Percentiles rank a stretch among this genome's conserved stretches.
Evolutionary conservation across 2,888 invertebrate species (phyloP).

Genomic region (Lamellibrachia satsuma): DNA sequence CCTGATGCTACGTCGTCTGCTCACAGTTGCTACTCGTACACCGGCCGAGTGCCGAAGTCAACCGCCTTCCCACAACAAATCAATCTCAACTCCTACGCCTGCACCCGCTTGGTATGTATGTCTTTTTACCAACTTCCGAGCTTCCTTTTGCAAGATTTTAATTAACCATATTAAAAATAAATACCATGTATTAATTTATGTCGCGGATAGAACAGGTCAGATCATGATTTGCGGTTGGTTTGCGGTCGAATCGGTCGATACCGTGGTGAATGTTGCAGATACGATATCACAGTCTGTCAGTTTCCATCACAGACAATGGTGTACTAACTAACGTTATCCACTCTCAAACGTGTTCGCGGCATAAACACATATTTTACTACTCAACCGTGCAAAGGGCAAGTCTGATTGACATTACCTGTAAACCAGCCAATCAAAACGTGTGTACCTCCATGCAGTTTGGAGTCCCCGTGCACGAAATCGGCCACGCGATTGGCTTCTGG

Average conservation of each 20-base stretch:
- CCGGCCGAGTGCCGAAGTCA: neutral
- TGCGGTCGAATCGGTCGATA: too few relatives aligned
- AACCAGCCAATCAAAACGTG: neutral
- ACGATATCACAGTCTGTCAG: too few relatives aligned
- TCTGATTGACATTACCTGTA: neutral
- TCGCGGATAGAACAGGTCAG: too few relatives aligned
- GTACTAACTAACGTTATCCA: too few relatives aligned
- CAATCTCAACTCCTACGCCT: neutral
- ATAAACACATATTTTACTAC: neutral
- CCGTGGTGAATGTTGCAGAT: too few relatives aligned
- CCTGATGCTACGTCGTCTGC: neutral
- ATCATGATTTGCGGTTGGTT: too few relatives aligned
- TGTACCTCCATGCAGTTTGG: neutral
- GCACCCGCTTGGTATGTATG: neutral
- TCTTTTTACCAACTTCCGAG: neutral
- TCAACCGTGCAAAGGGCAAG: neutral
- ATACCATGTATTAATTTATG: too few relatives aligned
- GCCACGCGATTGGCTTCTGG: constrained; percentile 22
- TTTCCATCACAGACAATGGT: too few relatives aligned
- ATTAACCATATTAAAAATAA: too few relatives aligned
- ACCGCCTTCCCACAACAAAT: neutral
- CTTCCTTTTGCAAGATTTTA: neutral
- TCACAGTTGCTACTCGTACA: neutral
- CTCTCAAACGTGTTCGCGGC: neutral
- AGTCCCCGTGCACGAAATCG: neutral